phyloP scores from a whole-genome alignment of 2,888 invertebrate species.

The Mythimna albipuncta region DNA sequence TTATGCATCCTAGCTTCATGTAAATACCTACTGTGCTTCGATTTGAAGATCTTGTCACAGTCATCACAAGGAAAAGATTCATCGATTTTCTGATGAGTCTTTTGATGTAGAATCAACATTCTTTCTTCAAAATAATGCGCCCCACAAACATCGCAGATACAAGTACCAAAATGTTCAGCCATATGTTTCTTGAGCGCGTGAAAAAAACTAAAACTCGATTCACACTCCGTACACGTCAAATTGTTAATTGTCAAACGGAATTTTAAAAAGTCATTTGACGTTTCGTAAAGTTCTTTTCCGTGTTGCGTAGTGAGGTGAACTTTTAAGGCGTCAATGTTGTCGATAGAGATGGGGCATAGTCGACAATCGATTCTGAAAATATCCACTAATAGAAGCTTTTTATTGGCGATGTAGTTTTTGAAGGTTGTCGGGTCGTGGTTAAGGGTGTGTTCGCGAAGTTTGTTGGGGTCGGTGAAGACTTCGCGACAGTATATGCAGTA shows the following conservation, averaged over 20 bases:
- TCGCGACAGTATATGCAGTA: constrained; percentile 81
- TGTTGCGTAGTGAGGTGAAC: constrained; percentile 74
- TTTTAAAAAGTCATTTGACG: constrained; percentile 78
- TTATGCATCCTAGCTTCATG: constrained; percentile 81
- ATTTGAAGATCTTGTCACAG: constrained; percentile 85
- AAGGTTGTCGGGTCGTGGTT: constrained; percentile 78
- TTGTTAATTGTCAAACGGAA: constrained; percentile 76
- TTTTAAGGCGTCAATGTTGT: constrained; percentile 75
- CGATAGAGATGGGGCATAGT: constrained; percentile 74
- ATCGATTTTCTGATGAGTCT: constrained; percentile 80
- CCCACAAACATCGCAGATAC: constrained; percentile 84
- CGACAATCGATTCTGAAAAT: constrained; percentile 80
- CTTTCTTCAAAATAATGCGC: constrained; percentile 87
- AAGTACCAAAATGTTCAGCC: constrained; percentile 85
- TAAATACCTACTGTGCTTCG: constrained; percentile 81
- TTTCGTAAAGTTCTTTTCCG: constrained; percentile 69
- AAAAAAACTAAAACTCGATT: constrained; percentile 75
- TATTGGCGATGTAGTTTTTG: constrained; percentile 72
- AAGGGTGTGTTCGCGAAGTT: constrained; percentile 78
- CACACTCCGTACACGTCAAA: constrained; percentile 78
- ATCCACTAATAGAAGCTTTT: constrained; percentile 78
- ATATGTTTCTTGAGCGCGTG: constrained; percentile 84
- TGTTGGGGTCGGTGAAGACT: constrained; percentile 79
- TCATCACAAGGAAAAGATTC: constrained; percentile 87
- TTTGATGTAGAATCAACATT: constrained; percentile 83